phyloP scores from a whole-genome alignment of 2,797 vertebrate species.

The Gymnopithys bicolor region DNA sequence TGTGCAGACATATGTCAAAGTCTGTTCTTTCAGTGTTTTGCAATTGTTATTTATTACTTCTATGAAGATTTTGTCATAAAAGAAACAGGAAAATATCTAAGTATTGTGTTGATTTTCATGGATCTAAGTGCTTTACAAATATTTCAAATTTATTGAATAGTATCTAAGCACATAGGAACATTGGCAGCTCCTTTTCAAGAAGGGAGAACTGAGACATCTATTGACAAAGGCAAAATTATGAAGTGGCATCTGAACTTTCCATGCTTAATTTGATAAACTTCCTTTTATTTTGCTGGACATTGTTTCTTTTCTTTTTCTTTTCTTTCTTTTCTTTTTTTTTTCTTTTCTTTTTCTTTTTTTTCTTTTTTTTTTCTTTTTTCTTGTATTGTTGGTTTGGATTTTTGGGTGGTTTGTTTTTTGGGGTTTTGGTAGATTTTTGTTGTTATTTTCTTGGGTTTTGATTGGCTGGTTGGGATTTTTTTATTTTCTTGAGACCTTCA shows the following conservation, averaged over 20 bases:
- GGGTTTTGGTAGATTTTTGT: neutral
- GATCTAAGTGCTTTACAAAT: neutral
- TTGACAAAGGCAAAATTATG: neutral
- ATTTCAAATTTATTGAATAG: neutral
- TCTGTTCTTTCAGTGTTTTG: neutral
- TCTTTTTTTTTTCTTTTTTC: too few species aligned
- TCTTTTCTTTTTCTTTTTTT: too few species aligned
- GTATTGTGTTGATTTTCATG: neutral
- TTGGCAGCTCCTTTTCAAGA: neutral
- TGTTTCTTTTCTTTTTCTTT: neutral
- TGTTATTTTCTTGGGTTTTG: neutral
- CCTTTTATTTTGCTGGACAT: neutral
- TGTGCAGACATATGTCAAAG: neutral
- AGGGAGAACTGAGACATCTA: neutral
- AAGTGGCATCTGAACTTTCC: neutral
- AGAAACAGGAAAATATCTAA: neutral
- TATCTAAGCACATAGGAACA: neutral
- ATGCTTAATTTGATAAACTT: neutral
- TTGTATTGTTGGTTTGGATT: too few species aligned
- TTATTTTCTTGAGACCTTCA: fast-evolving
- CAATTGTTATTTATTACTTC: neutral
- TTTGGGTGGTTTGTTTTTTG: neutral
- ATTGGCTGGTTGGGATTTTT: neutral
- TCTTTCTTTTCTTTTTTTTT: too few species aligned
- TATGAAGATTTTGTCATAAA: neutral